A percentile compares a stretch with the other conserved stretches of the same genome.
These are phyloP conservation scores for Brachyptera putata DNA, from an alignment of 2,888 invertebrate species.

Conservation along the genomic window DNA sequence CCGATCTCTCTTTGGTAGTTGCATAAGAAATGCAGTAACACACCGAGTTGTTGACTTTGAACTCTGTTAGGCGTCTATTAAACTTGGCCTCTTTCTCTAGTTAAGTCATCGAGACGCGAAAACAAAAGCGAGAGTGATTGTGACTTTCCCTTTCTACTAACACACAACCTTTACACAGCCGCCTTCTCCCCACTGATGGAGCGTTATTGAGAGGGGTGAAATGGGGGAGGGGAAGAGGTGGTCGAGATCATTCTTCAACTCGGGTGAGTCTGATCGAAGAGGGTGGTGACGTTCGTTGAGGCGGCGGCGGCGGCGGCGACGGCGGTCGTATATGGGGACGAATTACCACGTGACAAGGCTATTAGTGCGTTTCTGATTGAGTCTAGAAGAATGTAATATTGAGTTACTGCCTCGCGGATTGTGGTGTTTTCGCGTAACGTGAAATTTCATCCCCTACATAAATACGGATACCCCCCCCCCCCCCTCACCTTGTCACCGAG, in stretches of 20 bases:
- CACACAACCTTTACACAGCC: conserved; percentile 3
- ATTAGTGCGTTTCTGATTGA: background rate
- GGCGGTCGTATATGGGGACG: background rate
- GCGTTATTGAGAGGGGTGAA: too few relatives aligned
- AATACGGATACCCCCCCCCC: background rate
- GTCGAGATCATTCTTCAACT: too few relatives aligned
- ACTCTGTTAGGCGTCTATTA: background rate
- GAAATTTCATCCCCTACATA: too few relatives aligned
- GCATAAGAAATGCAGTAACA: conserved; percentile 15
- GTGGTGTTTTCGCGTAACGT: conserved; percentile 16
- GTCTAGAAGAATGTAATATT: background rate
- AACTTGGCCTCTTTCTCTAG: conserved; percentile 20
- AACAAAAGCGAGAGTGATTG: conserved; percentile 15
- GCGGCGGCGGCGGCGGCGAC: background rate
- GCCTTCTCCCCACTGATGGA: background rate
- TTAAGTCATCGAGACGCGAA: conserved; percentile 10
- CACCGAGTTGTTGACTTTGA: conserved; percentile 17
- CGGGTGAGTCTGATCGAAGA: too few relatives aligned
- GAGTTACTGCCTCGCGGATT: background rate
- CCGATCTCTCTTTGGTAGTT: background rate
- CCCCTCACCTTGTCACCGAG: background rate
- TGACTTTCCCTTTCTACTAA: conserved; percentile 13
- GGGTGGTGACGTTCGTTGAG: background rate
- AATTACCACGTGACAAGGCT: too few relatives aligned
- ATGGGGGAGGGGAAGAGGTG: too few relatives aligned